phyloP scores from a whole-genome alignment of 1,140 invertebrate species.

The Neomicropteryx cornuta region DNA sequence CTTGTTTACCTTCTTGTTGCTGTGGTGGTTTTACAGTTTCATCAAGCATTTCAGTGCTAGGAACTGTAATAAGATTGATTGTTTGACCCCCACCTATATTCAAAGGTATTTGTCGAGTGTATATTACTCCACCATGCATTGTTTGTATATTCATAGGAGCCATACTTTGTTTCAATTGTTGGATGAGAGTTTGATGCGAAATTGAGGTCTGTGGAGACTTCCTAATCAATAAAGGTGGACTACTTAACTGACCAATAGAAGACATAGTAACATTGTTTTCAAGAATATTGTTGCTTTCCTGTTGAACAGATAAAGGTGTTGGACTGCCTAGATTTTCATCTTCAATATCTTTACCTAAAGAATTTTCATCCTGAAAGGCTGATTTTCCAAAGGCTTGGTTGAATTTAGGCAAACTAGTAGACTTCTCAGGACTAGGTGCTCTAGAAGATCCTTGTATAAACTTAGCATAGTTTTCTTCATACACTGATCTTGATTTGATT shows the following conservation, averaged over 20 bases:
- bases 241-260: conserved; percentile 29
- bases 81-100: conserved; percentile 42
- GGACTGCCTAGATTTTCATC: too few relatives aligned
- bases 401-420: conserved; percentile 55
- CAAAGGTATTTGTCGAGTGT: conserved; percentile 45
- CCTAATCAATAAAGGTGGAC: conserved; percentile 31
- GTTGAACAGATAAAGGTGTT: too few relatives aligned
- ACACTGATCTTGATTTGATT: conserved; percentile 39
- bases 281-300: conserved; percentile 5
- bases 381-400: conserved; percentile 68
- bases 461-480: conserved; percentile 43
- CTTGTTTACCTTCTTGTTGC: conserved; percentile 22
- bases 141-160: conserved; percentile 41
- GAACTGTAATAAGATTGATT: conserved; percentile 45
- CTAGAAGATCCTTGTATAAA: conserved; percentile 35
- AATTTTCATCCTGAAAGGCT: conserved; percentile 38
- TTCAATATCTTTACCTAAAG: too few relatives aligned
- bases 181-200: conserved; percentile 26
- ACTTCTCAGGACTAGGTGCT: conserved; percentile 23
- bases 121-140: conserved; percentile 49
- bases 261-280: conserved; percentile 27
- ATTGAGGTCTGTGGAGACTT: conserved; percentile 26
- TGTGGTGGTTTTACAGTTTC: conserved; percentile 27
- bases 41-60: conserved; percentile 31
- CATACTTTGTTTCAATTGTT: conserved; percentile 35